A percentile compares a stretch with the other conserved stretches of the same genome.
phyloP scores from a whole-genome alignment of 2,113 vertebrate species.

The Pteronura brasiliensis region DNA sequence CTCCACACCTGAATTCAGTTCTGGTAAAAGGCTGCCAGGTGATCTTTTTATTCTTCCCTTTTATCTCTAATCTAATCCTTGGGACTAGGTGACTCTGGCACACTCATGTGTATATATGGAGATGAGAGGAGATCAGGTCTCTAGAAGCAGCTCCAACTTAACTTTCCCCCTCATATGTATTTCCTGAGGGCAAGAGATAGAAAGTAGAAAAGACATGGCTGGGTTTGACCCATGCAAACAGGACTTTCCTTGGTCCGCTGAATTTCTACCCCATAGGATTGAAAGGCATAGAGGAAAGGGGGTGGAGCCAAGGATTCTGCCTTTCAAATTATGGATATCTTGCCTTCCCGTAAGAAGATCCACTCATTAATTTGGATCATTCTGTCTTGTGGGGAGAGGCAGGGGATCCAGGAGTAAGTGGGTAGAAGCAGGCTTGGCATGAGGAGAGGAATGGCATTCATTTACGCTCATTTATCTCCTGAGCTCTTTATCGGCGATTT shows the following conservation, averaged over 20 bases:
- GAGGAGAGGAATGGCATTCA: neutral
- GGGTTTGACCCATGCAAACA: neutral
- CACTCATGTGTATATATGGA: fast-evolving
- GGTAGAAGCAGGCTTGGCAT: neutral
- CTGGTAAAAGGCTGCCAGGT: neutral
- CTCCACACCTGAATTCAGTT: neutral
- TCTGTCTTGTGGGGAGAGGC: fast-evolving
- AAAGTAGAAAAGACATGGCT: neutral
- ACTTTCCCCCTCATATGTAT: neutral
- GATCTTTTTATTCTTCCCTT: neutral
- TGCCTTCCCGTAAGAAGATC: no score
- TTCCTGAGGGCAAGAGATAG: neutral
- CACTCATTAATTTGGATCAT: neutral
- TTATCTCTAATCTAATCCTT: fast-evolving
- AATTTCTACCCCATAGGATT: neutral
- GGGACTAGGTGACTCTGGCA: neutral
- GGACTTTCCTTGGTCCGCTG: neutral
- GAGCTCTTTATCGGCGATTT: neutral
- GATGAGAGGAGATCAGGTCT: neutral
- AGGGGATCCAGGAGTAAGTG: no score
- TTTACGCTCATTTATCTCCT: neutral
- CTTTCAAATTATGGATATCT: neutral
- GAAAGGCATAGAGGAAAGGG: neutral
- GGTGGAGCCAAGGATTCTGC: fast-evolving
- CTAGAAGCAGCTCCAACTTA: neutral